Evolutionary conservation across 2,888 invertebrate genomes (phyloP).

Genomic region (Amiota minor): DNA sequence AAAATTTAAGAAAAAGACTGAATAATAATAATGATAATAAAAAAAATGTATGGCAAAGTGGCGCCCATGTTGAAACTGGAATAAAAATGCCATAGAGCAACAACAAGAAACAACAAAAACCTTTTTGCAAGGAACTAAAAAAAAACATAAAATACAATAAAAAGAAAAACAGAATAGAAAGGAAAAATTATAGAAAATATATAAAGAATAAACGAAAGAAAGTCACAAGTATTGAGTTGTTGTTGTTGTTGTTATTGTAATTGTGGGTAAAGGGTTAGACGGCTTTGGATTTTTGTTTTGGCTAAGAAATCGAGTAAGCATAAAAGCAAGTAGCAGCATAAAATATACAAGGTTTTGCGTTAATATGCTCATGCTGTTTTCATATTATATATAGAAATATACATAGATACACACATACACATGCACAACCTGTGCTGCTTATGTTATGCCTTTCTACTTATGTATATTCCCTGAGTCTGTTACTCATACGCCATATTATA

Average conservation of each 20-base stretch:
- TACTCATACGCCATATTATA: slow-evolving; percentile 57
- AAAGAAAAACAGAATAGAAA: background rate
- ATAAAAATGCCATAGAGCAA: background rate
- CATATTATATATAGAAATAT: background rate
- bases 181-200: too few relatives aligned
- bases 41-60: slow-evolving; percentile 5
- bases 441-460: background rate
- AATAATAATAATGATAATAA: too few relatives aligned
- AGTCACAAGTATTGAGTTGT: too few relatives aligned
- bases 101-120: background rate
- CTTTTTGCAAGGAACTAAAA: background rate
- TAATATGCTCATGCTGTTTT: slow-evolving; percentile 19
- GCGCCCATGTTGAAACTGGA: background rate
- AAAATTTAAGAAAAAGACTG: too few relatives aligned
- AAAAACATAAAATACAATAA: background rate
- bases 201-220: too few relatives aligned
- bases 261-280: background rate
- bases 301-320: slow-evolving; percentile 19
- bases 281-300: background rate
- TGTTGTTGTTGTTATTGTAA: too few relatives aligned
- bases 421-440: background rate
- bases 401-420: background rate
- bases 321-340: slow-evolving; percentile 21
- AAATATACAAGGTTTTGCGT: slow-evolving; percentile 38
- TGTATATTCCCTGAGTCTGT: slow-evolving; percentile 34